Evolutionary conservation across 2,113 vertebrate genomes (phyloP), one percentile per base, ranked within the genome.

Genomic region (Thomomys bottae): DNA sequence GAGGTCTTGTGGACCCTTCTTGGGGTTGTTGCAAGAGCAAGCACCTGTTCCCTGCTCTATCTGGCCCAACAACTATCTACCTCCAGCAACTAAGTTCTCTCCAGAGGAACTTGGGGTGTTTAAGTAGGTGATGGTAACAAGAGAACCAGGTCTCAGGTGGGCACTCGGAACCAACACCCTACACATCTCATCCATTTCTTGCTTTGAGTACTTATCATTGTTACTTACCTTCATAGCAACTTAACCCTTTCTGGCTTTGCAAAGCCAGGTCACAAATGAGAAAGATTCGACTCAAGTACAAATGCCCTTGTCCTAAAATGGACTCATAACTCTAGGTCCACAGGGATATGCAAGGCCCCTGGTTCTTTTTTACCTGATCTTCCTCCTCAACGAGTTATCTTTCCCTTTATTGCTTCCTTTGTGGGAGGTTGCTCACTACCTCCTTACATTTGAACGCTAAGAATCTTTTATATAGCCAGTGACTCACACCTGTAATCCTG

Each of bases 201-300:
- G 68, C 45, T 85, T 72, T 61, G 21, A 67, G 34, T 64, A 36
- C 34, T 8, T 83, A 38, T 79, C 82, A 72, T 64, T 85, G 91
- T 68, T 75, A 72, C 54, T 77, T 15, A 59, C 88, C 86, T 92
- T 92, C 75, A 64, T 77, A 86, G 63, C 83, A 95, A 70, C 57
- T 34, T 7, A 15, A 68, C 11, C 54, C 49, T 80, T 72, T 40
- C 45, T 15, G 30, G 61, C 57, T 64, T 64, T 77, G 73, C 89
- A 84, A 80, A 91, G 26, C 63, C 45, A 57, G 32, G n/a, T 79
- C 40, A 36, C 45, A 40, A 30, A 40, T 34, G 54, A 84, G 66
- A 90, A 93, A 57, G 79, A 76, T 42, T 78, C n/a, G 70, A 40
- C 72, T 68, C 63, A 5, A 92, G 66, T 17, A 36, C 20, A 32